Conservation (phyloP, 2,797 vertebrate species). For the Toxotes lorentzi region DNA sequence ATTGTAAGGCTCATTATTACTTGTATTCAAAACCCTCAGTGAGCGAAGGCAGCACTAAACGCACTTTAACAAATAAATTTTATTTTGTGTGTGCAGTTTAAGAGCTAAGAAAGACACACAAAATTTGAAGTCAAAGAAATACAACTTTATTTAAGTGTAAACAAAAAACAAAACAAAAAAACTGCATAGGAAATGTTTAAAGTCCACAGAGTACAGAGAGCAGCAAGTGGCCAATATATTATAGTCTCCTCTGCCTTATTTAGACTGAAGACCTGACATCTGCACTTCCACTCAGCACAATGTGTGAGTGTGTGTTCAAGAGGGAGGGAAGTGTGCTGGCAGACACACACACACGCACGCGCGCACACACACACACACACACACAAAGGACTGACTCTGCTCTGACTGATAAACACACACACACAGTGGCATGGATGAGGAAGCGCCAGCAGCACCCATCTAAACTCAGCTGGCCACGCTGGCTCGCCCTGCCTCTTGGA, state of each 20-base stretch:
- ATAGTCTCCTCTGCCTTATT: constrained; percentile 87
- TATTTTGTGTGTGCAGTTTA: neutral
- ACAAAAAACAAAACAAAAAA: constrained; percentile 80
- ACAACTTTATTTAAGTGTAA: constrained; percentile 97
- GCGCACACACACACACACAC: constrained; percentile 21
- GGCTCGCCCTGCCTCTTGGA: constrained; percentile 90
- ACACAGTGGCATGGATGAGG: constrained; percentile 46
- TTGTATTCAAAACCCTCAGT: neutral
- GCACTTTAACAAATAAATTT: neutral
- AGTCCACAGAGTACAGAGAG: constrained; percentile 95
- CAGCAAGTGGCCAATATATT: constrained; percentile 84
- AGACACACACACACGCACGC: constrained; percentile 23
- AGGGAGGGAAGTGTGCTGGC: constrained; percentile 45
- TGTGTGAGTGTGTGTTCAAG: constrained; percentile 52
- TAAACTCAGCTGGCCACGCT: constrained; percentile 85
- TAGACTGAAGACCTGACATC: constrained; percentile 84
- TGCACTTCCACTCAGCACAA: constrained; percentile 70
- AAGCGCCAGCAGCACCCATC: constrained; percentile 79
- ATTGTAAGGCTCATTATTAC: neutral
- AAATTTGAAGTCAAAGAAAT: constrained; percentile 83
- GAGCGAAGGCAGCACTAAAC: neutral
- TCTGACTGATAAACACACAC: constrained; percentile 32
- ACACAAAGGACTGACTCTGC: no score
- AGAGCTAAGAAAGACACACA: constrained; percentile 24
- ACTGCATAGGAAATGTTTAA: constrained; percentile 99